These are phyloP conservation scores for Eustalomyia histrio DNA, from an alignment of 2,888 invertebrate species.

Conservation along the genomic window DNA sequence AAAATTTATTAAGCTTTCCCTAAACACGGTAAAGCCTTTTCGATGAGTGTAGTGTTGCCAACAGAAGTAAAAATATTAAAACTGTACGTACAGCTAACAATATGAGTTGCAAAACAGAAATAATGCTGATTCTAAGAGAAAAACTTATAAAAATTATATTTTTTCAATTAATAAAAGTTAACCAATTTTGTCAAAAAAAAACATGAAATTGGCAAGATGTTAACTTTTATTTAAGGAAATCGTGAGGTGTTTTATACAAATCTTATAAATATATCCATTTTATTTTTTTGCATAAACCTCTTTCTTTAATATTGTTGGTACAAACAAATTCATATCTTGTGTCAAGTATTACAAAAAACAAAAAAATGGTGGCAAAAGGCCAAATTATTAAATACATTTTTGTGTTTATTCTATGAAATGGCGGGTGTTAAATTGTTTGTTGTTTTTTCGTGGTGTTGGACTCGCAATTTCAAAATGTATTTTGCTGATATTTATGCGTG, in stretches of 20 bases:
- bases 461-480: slow-evolving; percentile 5
- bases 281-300: slow-evolving; percentile 42
- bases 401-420: slow-evolving; percentile 39
- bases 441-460: slow-evolving; percentile 9
- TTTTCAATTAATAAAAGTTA: too few relatives aligned
- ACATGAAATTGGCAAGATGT: too few relatives aligned
- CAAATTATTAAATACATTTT: slow-evolving; percentile 54
- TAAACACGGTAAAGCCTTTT: too few relatives aligned
- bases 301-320: slow-evolving; percentile 24
- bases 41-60: too few relatives aligned
- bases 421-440: slow-evolving; percentile 49
- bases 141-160: too few relatives aligned
- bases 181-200: too few relatives aligned
- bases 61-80: too few relatives aligned
- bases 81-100: too few relatives aligned
- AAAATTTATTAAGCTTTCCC: too few relatives aligned
- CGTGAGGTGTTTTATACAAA: neutral
- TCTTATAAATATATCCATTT: neutral
- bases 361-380: slow-evolving; percentile 50
- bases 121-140: too few relatives aligned
- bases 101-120: too few relatives aligned
- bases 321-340: slow-evolving; percentile 52
- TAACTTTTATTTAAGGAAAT: neutral
- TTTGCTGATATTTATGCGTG: slow-evolving; percentile 29
- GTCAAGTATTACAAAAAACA: slow-evolving; percentile 37